phyloP scores from a whole-genome alignment of 2,113 vertebrate species.

The Sapayoa aenigma region DNA sequence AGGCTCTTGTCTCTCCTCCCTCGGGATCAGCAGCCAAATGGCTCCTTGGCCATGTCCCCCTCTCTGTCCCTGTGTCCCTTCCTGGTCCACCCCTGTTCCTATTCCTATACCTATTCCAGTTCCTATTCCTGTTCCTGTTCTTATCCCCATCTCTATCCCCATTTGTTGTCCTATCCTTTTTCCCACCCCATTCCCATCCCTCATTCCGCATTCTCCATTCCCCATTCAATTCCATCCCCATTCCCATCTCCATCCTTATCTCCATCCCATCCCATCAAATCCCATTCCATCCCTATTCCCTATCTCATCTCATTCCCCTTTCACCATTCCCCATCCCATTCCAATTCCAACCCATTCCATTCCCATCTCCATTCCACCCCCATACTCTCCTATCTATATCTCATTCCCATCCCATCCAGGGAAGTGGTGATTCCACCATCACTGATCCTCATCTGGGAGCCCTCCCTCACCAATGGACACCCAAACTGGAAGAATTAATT shows the following conservation, averaged over 20 bases:
- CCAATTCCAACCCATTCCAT: too few relatives aligned
- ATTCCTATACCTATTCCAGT: too few relatives aligned
- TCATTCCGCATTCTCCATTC: neutral
- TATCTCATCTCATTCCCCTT: neutral
- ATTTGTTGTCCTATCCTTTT: too few relatives aligned
- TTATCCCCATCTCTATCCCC: neutral
- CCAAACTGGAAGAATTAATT: neutral
- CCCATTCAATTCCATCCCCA: too few relatives aligned
- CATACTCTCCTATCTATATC: too few relatives aligned
- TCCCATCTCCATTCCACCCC: too few relatives aligned
- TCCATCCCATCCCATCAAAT: neutral
- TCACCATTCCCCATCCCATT: neutral
- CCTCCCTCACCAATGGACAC: neutral
- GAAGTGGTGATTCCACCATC: neutral
- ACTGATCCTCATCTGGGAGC: neutral
- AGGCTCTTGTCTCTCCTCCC: fast-evolving
- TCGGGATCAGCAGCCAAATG: fast-evolving
- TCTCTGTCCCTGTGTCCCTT: neutral
- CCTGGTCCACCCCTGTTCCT: neutral
- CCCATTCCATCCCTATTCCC: too few relatives aligned
- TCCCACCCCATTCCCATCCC: too few relatives aligned
- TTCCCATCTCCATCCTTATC: too few relatives aligned
- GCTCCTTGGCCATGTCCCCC: neutral
- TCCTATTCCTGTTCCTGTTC: too few relatives aligned
- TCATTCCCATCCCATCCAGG: too few relatives aligned